A percentile compares a stretch with the other conserved stretches of the same genome.
Evolutionary conservation across 2,888 invertebrate species (phyloP).

Genomic region (Cephus spinipes): DNA sequence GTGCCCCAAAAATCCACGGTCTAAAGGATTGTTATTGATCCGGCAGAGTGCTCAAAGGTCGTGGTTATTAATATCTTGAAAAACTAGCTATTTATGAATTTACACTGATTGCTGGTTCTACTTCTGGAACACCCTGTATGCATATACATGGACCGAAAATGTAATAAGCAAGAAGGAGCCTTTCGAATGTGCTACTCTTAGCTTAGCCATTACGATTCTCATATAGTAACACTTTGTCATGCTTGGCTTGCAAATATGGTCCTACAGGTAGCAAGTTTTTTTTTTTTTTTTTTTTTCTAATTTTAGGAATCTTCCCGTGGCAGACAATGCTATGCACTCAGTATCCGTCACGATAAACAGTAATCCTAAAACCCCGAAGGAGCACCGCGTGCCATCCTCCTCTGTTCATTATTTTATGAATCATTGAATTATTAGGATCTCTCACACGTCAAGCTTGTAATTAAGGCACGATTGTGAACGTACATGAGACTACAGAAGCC

Average conservation of each 20-base stretch:
- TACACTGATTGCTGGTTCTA: neutral
- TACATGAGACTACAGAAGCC: conserved; percentile 5
- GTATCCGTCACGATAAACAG: neutral
- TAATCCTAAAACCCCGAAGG: neutral
- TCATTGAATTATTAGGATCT: neutral
- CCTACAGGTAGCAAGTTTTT: neutral
- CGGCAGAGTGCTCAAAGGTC: neutral
- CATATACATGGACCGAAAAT: neutral
- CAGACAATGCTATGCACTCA: neutral
- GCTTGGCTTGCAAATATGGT: neutral
- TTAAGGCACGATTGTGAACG: conserved; percentile 58
- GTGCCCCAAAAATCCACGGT: neutral
- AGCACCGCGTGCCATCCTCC: neutral
- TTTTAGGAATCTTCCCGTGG: neutral
- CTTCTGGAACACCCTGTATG: neutral
- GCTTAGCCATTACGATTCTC: neutral
- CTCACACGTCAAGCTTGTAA: neutral
- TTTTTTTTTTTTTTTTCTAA: neutral
- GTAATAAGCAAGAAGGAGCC: neutral
- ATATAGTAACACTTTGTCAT: neutral
- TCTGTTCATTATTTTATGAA: neutral
- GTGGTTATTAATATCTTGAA: neutral
- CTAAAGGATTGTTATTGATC: neutral
- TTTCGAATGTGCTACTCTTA: neutral
- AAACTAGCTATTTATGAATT: neutral